Percentiles rank a stretch among this genome's conserved stretches.
Conservation (phyloP, 2,113 vertebrate genomes). For the Lates calcarifer region DNA sequence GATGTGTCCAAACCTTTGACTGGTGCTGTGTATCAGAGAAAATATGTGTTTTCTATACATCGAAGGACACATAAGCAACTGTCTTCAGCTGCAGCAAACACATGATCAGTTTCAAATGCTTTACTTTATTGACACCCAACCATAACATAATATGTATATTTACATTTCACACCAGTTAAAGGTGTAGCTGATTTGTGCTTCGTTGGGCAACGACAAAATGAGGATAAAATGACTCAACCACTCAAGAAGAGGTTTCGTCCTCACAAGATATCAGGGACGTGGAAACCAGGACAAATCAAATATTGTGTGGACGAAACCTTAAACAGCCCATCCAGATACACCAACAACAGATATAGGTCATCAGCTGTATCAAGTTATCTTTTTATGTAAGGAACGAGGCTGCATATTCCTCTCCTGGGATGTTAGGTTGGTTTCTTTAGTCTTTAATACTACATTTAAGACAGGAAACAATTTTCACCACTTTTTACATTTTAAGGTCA, state of each 20-base stretch:
- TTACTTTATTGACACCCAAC: not conserved
- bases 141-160: not conserved
- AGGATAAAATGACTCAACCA: not conserved
- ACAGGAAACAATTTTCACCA: not conserved
- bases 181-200: not conserved
- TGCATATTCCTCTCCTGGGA: not conserved
- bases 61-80: not conserved
- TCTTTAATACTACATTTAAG: not conserved
- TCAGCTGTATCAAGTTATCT: conserved; percentile 17
- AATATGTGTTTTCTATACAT: too few species aligned
- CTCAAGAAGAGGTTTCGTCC: conserved; percentile 15
- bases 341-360: conserved; percentile 40
- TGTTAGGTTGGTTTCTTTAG: not conserved
- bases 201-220: not conserved
- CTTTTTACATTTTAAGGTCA: not conserved
- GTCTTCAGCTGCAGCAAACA: not conserved
- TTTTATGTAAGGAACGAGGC: not conserved
- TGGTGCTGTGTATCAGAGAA: too few species aligned
- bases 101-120: not conserved
- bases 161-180: not conserved
- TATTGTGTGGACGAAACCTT: conserved; percentile 30
- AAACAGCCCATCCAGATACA: not conserved
- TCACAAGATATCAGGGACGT: not conserved
- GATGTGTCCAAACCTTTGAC: too few species aligned
- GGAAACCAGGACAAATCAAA: conserved; percentile 33